phyloP scores from a whole-genome alignment of 1,140 invertebrate genomes.

The Megathymus violae region DNA sequence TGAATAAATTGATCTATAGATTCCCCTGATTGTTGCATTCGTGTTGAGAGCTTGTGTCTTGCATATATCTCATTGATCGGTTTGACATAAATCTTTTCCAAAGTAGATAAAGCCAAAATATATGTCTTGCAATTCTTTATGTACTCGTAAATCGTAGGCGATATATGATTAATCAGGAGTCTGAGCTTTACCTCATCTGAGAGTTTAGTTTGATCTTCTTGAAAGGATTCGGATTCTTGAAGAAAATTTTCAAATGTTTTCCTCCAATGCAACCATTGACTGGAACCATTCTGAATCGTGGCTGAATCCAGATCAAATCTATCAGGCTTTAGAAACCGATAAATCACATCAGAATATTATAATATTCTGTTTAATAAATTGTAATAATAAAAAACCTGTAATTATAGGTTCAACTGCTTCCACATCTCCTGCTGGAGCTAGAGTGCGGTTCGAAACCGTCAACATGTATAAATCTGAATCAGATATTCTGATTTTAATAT shows the following conservation, averaged over 20 bases:
- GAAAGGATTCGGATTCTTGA: neutral
- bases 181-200: conserved; percentile 9
- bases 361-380: too few species aligned
- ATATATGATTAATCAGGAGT: conserved; percentile 10
- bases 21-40: conserved; percentile 7
- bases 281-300: too few species aligned
- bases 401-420: too few species aligned
- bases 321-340: too few species aligned
- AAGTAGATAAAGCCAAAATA: too few species aligned
- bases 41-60: conserved; percentile 1
- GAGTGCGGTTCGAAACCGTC: too few species aligned
- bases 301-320: too few species aligned
- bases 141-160: neutral
- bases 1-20: neutral
- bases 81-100: conserved; percentile 9
- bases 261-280: conserved; percentile 8
- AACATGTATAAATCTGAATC: too few species aligned
- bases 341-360: too few species aligned
- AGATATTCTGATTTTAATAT: too few species aligned
- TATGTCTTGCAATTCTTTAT: neutral
- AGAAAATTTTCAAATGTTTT: conserved; percentile 10
- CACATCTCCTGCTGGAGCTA: too few species aligned
- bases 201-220: conserved; percentile 5
- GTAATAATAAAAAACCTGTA: too few species aligned
- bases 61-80: conserved; percentile 11